Base-by-base conservation (phyloP, 2,888 invertebrate species). In the Andrena dorsata region DNA sequence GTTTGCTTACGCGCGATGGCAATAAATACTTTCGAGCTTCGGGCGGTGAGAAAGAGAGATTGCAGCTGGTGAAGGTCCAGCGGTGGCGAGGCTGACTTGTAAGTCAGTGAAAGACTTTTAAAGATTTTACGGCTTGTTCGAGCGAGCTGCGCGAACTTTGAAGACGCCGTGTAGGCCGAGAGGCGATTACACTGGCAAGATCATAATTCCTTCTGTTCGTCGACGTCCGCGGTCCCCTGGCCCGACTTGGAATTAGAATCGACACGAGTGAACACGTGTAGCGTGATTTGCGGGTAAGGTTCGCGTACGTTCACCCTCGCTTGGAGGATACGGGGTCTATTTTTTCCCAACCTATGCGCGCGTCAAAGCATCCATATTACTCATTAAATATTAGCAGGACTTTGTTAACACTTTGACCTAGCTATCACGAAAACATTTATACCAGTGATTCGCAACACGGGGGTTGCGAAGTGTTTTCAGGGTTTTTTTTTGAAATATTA, bases 21-120 rank as follows among this genome's bases (percentile, higher is more conserved):
- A 80, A 85, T 85, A 85, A 85, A 85, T 85, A 80, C 70, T 85
- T 85, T 84, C 61, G 51, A 63, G 76, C 58, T 53, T 47, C 35
- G 64, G 64, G 41, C 56, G 16, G 20, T 41, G 32, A 77, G 72
- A 75, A 69, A 80, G 74, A 75, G 74, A 69, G 80, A 83, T 72
- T 61, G 82, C 70, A 64, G 76, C 79, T 66, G 84, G 82, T 60
- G 49, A 76, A 28, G 76, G 85, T 80, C 68, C 76, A 32, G 58
- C 72, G 47, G 74, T 60, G 61, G 74, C 60, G 74, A 68, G 60
- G 60, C 49, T 49, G 51, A 64, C 72, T 70, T 72, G 69, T 64
- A 73, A 78, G 69, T 80, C 70, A 75, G 75, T 60, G 80, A 83
- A 77, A 80, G 85, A 85, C 75, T 85, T 83, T 83, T 76, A 32